phyloP scores from a whole-genome alignment of 2,797 vertebrate species.

The Oryzias dopingdopingensis region DNA sequence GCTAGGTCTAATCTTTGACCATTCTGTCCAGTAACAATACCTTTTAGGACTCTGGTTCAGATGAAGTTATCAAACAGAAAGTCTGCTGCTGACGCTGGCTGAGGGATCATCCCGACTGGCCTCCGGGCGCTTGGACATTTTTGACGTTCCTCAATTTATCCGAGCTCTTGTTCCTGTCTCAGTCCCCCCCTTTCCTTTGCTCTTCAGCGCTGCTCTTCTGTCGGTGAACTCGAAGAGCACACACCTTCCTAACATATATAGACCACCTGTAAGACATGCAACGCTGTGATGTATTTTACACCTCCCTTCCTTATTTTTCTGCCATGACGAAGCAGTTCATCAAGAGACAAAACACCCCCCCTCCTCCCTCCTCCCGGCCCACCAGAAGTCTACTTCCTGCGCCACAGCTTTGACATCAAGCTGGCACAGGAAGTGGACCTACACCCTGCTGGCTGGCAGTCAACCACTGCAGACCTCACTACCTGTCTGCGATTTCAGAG shows the following conservation, averaged over 20 bases:
- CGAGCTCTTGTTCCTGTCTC: background rate
- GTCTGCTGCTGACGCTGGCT: slow-evolving; percentile 10
- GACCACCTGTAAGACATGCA: slow-evolving; percentile 10
- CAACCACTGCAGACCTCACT: slow-evolving; percentile 41
- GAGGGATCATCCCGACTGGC: slow-evolving; percentile 13
- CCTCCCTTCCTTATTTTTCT: slow-evolving; percentile 43
- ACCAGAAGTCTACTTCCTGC: slow-evolving; percentile 35
- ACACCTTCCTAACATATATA: slow-evolving; percentile 31
- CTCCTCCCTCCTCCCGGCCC: slow-evolving; percentile 66
- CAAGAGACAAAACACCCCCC: slow-evolving; percentile 37
- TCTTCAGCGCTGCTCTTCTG: slow-evolving; percentile 1
- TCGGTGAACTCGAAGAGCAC: slow-evolving; percentile 42
- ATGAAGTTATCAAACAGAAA: slow-evolving; percentile 23
- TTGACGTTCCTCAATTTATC: slow-evolving; percentile 21
- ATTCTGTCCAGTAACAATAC: slow-evolving; percentile 65
- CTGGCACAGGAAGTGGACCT: slow-evolving; percentile 59
- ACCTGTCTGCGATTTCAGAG: slow-evolving; percentile 43
- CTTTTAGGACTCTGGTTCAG: slow-evolving; percentile 35
- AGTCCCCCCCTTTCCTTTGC: slow-evolving; percentile 26
- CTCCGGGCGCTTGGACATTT: slow-evolving; percentile 5
- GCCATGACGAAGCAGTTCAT: slow-evolving; percentile 47
- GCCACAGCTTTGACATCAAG: slow-evolving; percentile 47
- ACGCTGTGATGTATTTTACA: too few species aligned
- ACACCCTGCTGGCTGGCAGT: slow-evolving; percentile 54
- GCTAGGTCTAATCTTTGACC: slow-evolving; percentile 63